Evolutionary conservation across 2,888 invertebrate genomes (phyloP).

Genomic region (Altica lythri): DNA sequence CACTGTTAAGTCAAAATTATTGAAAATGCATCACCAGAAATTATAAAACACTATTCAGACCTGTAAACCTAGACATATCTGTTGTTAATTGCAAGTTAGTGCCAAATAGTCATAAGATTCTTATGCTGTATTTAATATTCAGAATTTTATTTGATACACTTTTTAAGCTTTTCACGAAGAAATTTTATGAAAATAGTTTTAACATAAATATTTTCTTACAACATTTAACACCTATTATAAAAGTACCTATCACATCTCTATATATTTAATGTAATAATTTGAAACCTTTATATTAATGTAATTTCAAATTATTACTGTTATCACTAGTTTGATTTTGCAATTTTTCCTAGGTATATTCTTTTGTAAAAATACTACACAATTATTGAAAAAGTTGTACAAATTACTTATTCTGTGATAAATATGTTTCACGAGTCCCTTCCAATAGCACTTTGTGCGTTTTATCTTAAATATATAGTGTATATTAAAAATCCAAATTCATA

Average conservation of each 20-base stretch:
- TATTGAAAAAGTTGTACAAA: slow-evolving; percentile 10
- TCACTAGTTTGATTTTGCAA: too few species aligned
- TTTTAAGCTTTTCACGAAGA: not conserved
- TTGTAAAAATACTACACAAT: not conserved
- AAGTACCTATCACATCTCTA: too few species aligned
- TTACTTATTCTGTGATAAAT: slow-evolving; percentile 27
- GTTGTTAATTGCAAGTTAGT: not conserved
- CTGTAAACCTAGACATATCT: not conserved
- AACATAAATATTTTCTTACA: too few species aligned
- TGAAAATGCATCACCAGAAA: too few species aligned
- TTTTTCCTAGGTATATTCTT: too few species aligned
- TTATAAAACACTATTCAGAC: too few species aligned
- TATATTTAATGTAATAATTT: too few species aligned
- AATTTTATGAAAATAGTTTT: too few species aligned
- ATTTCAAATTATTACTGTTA: too few species aligned
- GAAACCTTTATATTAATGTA: too few species aligned
- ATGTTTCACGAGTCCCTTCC: slow-evolving; percentile 11
- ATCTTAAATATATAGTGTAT: slow-evolving; percentile 8
- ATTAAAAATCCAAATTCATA: slow-evolving; percentile 1
- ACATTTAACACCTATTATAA: too few species aligned
- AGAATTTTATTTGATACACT: not conserved
- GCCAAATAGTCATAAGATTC: not conserved
- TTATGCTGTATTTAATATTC: not conserved
- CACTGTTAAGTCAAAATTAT: too few species aligned
- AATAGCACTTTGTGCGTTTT: slow-evolving; percentile 8